Evolutionary conservation across 2,888 invertebrate genomes (phyloP).

Genomic region (Linnaemya vulpina): DNA sequence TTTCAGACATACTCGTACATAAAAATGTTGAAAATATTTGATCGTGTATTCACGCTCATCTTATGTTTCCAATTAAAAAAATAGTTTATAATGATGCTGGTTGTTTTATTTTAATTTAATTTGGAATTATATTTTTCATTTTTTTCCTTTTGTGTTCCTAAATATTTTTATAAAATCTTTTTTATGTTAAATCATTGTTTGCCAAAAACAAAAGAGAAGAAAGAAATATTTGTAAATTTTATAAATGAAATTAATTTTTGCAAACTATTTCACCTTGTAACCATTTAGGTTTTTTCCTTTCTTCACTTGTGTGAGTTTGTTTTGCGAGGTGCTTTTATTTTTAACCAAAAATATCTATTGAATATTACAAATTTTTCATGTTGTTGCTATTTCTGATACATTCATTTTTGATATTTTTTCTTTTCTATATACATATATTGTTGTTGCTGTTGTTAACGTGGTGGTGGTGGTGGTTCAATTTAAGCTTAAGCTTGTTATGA

Average conservation of each 20-base stretch:
- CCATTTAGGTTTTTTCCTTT: conserved; percentile 69
- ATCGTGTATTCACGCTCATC: conserved; percentile 44
- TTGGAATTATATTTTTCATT: conserved; percentile 4
- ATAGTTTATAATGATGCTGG: conserved; percentile 43
- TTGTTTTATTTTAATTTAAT: conserved; percentile 20
- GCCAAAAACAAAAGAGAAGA: conserved; percentile 3
- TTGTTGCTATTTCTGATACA: conserved; percentile 67
- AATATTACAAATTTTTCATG: conserved; percentile 61
- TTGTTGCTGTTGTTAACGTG: too few species aligned
- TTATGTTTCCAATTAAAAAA: conserved; percentile 39
- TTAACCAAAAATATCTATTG: conserved; percentile 62
- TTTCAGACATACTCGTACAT: conserved; percentile 9
- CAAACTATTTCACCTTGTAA: conserved; percentile 71
- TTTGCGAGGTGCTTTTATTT: conserved; percentile 46
- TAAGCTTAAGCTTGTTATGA: conserved; percentile 57
- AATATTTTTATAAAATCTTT: background rate
- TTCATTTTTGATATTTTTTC: conserved; percentile 63
- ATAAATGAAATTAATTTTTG: conserved; percentile 54
- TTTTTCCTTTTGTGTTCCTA: conserved; percentile 10
- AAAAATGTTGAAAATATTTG: conserved; percentile 25
- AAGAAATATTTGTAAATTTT: conserved; percentile 14
- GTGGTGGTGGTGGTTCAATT: conserved; percentile 21
- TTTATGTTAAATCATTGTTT: conserved; percentile 32
- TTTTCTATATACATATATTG: conserved; percentile 26
- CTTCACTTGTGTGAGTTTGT: conserved; percentile 28